Evolutionary conservation across 2,113 vertebrate species (phyloP), one percentile per base, ranked within the genome.

Genomic region (Suncus etruscus): DNA sequence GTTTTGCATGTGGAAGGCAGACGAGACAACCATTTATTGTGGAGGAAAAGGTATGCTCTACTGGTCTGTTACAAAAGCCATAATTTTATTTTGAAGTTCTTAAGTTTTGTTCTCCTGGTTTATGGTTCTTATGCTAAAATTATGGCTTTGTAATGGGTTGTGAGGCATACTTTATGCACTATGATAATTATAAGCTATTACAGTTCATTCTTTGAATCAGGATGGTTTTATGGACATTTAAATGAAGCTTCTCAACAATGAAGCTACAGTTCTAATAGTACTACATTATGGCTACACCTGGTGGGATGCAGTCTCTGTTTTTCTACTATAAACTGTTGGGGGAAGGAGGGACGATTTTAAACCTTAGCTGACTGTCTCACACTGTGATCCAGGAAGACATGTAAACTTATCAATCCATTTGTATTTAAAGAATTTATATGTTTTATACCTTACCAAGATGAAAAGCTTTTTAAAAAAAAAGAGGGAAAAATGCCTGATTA

Each of bases 151-250:
- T 94, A 94, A 94, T 95, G 83, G 92, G 54, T 83, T 94, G 81
- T 73, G 94, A 96, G 65, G 85, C 85, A 91, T 91, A 75, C 65
- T 97, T 97, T 91, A 88, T 16, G 12, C 65, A 90, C 83, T 80
- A 20, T 68, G 51, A 70, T 97, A 94, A 95, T 96, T 94, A 92
- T 87, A 95, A 96, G 90, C 93, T 94, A 96, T 96, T 96, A 91
- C 76, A 92, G 73, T 87, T 96, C 95, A 81, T 83, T 97, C 84
- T 95, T 95, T 83, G 70, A 69, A 68, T 87, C 83, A 90, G 83
- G 75, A 80, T 86, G 92, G 89, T 93, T 97, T 97, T 94, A 96
- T 92, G 68, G 94, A 90, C 82, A 94, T 94, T 80, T 91, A 83
- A 95, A 94, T 75, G 51, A 95, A 95, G 82, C 92, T 95, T 96